phyloP scores from a whole-genome alignment of 2,113 vertebrate species.

The Stegastes partitus region DNA sequence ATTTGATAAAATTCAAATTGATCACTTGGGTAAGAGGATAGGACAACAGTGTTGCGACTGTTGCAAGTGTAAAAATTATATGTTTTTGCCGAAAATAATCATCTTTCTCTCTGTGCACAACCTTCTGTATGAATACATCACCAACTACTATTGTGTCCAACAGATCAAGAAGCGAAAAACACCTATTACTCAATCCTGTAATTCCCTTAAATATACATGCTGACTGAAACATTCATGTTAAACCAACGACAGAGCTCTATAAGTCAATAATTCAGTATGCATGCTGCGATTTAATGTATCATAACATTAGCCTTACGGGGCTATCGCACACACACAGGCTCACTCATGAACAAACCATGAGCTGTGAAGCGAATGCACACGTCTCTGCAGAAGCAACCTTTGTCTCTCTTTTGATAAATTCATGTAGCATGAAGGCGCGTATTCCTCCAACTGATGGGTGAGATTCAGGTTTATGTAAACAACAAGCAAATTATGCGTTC shows the following conservation, averaged over 20 bases:
- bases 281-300: slow-evolving; percentile 19
- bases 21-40: too few species aligned
- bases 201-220: slow-evolving; percentile 13
- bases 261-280: slow-evolving; percentile 69
- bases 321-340: neutral
- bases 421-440: slow-evolving; percentile 21
- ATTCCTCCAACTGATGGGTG: slow-evolving; percentile 40
- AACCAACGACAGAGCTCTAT: slow-evolving; percentile 20
- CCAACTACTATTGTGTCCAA: too few species aligned
- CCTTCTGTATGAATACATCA: too few species aligned
- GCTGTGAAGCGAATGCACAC: slow-evolving; percentile 18
- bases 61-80: too few species aligned
- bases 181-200: slow-evolving; percentile 5
- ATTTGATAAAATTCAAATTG: too few species aligned
- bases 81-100: too few species aligned
- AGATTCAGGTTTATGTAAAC: slow-evolving; percentile 56
- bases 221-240: slow-evolving; percentile 59
- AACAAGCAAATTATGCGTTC: slow-evolving; percentile 61
- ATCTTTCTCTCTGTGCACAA: neutral
- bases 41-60: too few species aligned
- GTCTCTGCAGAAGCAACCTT: neutral
- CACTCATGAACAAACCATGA: slow-evolving; percentile 12
- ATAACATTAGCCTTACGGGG: slow-evolving; percentile 27
- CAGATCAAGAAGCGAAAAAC: neutral
- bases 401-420: slow-evolving; percentile 15